Percentiles rank a stretch among this genome's conserved stretches.
phyloP scores from a whole-genome alignment of 1,140 invertebrate species.

The Neuroterus valhalla region DNA sequence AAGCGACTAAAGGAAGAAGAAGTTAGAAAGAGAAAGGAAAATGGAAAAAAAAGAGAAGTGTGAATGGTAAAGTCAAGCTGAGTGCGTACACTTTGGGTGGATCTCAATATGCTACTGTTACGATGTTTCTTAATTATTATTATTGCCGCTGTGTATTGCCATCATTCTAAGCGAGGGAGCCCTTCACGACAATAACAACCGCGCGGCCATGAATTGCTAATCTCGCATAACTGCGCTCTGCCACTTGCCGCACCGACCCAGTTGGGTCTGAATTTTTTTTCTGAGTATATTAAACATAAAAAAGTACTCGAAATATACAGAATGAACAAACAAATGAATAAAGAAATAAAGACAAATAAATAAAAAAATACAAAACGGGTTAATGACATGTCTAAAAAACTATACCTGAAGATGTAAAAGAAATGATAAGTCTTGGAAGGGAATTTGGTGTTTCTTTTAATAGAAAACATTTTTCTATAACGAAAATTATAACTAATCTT shows the following conservation, averaged over 20 bases:
- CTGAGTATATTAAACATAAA: too few species aligned
- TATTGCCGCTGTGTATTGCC: slow-evolving; percentile 70
- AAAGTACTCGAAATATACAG: too few species aligned
- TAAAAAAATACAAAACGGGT: too few species aligned
- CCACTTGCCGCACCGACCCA: slow-evolving; percentile 16
- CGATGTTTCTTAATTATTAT: slow-evolving; percentile 76
- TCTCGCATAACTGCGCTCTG: slow-evolving; percentile 60
- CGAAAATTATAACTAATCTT: too few species aligned
- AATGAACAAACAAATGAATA: too few species aligned
- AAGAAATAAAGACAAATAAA: too few species aligned
- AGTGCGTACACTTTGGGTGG: slow-evolving; percentile 53
- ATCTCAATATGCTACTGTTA: slow-evolving; percentile 68
- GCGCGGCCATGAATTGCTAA: slow-evolving; percentile 72
- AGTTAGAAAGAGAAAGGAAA: slow-evolving; percentile 33
- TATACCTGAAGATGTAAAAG: too few species aligned
- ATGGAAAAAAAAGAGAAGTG: slow-evolving; percentile 32
- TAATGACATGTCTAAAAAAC: too few species aligned
- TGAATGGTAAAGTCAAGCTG: slow-evolving; percentile 39
- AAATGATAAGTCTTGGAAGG: too few species aligned
- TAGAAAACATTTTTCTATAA: too few species aligned
- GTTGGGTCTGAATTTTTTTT: not conserved
- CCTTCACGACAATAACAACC: slow-evolving; percentile 67
- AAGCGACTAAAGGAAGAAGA: slow-evolving; percentile 35
- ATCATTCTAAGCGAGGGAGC: slow-evolving; percentile 57
- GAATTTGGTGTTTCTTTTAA: too few species aligned